Percentiles rank a stretch among this genome's conserved stretches.
Evolutionary conservation across 2,113 vertebrate species (phyloP).

Genomic region (Ardeotis arabs): DNA sequence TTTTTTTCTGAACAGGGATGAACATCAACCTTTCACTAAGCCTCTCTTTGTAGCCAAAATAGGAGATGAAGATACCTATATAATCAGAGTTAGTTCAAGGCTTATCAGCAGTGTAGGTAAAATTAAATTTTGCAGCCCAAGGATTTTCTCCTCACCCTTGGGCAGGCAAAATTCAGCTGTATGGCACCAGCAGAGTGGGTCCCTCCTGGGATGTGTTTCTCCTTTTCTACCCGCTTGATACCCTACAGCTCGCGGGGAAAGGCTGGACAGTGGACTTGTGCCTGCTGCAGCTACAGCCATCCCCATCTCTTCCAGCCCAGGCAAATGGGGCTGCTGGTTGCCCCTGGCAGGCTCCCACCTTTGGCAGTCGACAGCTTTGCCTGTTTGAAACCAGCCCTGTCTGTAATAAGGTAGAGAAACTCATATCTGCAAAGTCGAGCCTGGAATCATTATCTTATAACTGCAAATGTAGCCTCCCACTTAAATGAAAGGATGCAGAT

Average conservation of each 20-base stretch:
- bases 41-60: constrained; percentile 1
- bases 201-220: background rate
- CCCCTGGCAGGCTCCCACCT: background rate
- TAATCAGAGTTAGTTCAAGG: background rate
- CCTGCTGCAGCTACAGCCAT: background rate
- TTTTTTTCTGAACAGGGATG: background rate
- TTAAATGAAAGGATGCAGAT: background rate
- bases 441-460: background rate
- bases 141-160: background rate
- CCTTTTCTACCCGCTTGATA: background rate
- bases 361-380: background rate
- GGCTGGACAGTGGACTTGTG: background rate
- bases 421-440: accelerated
- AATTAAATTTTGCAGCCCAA: constrained; percentile 39
- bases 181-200: background rate
- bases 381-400: background rate
- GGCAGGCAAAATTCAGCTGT: background rate
- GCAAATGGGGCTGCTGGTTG: background rate
- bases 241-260: accelerated
- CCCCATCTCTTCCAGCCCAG: background rate
- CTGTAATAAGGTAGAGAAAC: background rate
- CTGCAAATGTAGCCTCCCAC: background rate
- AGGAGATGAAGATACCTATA: background rate
- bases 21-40: constrained; percentile 21
- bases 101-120: background rate